These are phyloP conservation scores for Microctenopoma stevenorrisi DNA, from an alignment of 2,797 vertebrate genomes.

Conservation along the genomic window DNA sequence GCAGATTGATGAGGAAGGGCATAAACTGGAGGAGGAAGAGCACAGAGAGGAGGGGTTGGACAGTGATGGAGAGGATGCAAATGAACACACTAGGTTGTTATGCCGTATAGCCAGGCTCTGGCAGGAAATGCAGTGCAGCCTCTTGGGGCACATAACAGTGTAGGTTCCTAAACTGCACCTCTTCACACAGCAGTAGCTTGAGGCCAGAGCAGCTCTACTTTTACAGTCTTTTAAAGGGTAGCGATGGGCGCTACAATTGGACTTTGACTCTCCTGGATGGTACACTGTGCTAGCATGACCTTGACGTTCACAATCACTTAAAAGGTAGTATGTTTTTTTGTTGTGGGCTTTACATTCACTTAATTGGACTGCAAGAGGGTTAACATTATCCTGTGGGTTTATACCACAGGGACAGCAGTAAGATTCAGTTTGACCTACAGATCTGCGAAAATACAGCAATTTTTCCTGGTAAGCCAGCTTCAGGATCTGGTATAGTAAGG, in stretches of 20 bases:
- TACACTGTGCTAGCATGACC: conserved; percentile 36
- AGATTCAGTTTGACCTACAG: conserved; percentile 75
- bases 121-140: conserved; percentile 86
- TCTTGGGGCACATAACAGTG: conserved; percentile 85
- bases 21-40: conserved; percentile 49
- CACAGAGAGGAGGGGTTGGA: conserved; percentile 43
- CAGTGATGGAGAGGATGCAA: conserved; percentile 47
- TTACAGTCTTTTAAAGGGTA: conserved; percentile 55
- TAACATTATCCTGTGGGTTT: conserved; percentile 68
- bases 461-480: conserved; percentile 89
- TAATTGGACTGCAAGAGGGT: conserved; percentile 67
- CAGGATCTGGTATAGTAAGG: conserved; percentile 91
- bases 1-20: conserved; percentile 75
- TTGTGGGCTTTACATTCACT: conserved; percentile 76
- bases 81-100: conserved; percentile 77
- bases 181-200: conserved; percentile 79
- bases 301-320: conserved; percentile 54
- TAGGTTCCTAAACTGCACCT: conserved; percentile 80
- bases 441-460: conserved; percentile 70
- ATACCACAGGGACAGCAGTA: conserved; percentile 81
- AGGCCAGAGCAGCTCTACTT: conserved; percentile 41
- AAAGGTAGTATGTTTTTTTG: conserved; percentile 33
- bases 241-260: conserved; percentile 48
- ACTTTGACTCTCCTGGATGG: conserved; percentile 53
- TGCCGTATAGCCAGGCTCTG: conserved; percentile 83